Base-by-base conservation (phyloP, 2,797 vertebrate genomes). In the Crax fasciolata region DNA sequence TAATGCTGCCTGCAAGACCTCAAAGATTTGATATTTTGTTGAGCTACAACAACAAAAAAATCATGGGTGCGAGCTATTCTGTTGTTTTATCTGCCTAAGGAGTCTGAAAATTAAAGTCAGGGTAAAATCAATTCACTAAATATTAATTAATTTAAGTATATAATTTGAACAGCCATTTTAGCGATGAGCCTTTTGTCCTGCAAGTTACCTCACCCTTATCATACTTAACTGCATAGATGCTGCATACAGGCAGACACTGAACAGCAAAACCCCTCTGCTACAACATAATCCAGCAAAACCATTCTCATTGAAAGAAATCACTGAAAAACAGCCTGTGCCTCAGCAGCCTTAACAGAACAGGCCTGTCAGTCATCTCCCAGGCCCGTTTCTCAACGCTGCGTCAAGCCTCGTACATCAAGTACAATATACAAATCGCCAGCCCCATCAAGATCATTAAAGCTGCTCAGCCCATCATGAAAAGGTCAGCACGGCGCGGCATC, bases 381-480 rank as follows among this genome's bases (percentile, higher is more conserved):
- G 58, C 91, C 78, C 54, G 65, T 75, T 96, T 96, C 93, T 84
- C 74, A 79, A 91, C 63, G 87, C 93, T 28, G 3, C 18, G 96
- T 93, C 93, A 94, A 78, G 91, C 82, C 91, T 92, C 7, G 65
- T 94, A 77, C 91, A 96, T 96, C 96, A 94, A 94, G 95, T 93
- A 77, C 97, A 96, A 97, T 96, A 96, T 75, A 95, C 96, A 96
- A 97, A 97, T 97, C 94, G 92, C 96, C 97, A 94, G 96, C 88
- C 94, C 94, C 96, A 97, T 98, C 97, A 97, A 92, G 89, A 97
- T 98, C 97, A 97, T 97, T 97, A 96, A 97, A 98, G 95, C 88
- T 9, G 61, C 90, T 93, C 97, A 89, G 85, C 61, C 71, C 87
- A 58, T 84, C 61, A 90, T 70, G 61, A 91, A 97, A 98, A 98